phyloP scores from a whole-genome alignment of 2,888 invertebrate species.

The Perizoma flavofasciatum region DNA sequence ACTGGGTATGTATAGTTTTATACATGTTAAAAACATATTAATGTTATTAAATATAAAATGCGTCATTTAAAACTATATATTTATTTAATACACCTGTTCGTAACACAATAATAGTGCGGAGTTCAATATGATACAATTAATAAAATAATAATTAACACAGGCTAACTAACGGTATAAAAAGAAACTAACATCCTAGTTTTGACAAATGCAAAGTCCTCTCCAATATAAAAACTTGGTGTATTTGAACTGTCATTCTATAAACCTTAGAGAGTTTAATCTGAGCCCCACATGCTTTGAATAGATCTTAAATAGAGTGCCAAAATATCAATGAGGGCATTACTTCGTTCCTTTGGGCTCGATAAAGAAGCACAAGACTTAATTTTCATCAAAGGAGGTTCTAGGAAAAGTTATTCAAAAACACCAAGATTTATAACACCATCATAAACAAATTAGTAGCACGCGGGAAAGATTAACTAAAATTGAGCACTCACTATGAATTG shows the following conservation, averaged over 20 bases:
- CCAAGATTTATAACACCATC: conserved; percentile 37
- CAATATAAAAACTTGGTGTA: conserved; percentile 28
- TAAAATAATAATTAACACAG: conserved; percentile 72
- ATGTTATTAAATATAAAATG: conserved; percentile 18
- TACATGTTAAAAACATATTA: background rate
- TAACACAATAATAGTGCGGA: conserved; percentile 73
- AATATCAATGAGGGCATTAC: background rate
- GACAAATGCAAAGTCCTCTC: conserved; percentile 54
- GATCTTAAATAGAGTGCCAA: too few relatives aligned
- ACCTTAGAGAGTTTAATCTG: too few relatives aligned
- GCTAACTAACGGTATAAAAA: conserved; percentile 60
- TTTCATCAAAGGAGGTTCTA: too few relatives aligned
- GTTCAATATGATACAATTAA: conserved; percentile 76
- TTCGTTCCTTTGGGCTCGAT: conserved; percentile 1
- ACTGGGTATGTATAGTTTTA: background rate
- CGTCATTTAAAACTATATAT: conserved; percentile 71
- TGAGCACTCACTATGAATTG: conserved; percentile 63
- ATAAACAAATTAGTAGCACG: conserved; percentile 48
- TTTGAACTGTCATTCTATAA: conserved; percentile 1
- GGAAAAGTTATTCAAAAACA: conserved; percentile 9
- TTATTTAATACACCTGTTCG: conserved; percentile 76
- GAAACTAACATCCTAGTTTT: conserved; percentile 50
- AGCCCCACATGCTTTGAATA: too few relatives aligned
- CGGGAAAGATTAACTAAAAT: conserved; percentile 62
- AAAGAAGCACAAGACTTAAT: background rate